phyloP scores from a whole-genome alignment of 1,140 invertebrate genomes.

The Heliothis subflexa region DNA sequence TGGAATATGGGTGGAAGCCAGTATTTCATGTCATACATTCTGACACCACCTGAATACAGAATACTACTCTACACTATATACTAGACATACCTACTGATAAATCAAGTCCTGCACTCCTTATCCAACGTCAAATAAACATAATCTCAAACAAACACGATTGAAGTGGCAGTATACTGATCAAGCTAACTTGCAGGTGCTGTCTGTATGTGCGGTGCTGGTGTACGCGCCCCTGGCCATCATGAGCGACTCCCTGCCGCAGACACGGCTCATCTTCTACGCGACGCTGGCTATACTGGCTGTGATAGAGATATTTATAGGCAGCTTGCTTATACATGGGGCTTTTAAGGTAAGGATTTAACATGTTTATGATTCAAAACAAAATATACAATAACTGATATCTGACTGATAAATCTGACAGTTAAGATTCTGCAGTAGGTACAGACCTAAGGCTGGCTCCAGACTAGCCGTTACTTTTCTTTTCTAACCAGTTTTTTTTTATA shows the following conservation, averaged over 20 bases:
- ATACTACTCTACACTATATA: no score
- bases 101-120: background rate
- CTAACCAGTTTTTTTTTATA: no score
- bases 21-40: no score
- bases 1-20: no score
- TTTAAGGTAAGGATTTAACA: constrained; percentile 59
- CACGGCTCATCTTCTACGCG: constrained; percentile 62
- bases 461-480: no score
- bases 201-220: constrained; percentile 53
- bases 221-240: constrained; percentile 60
- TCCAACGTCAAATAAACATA: background rate
- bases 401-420: no score
- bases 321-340: constrained; percentile 62
- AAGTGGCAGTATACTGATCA: background rate
- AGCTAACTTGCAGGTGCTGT: constrained; percentile 51
- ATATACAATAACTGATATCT: background rate
- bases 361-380: background rate
- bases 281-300: constrained; percentile 52
- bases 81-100: no score
- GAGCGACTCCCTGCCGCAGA: constrained; percentile 46
- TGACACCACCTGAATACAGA: no score
- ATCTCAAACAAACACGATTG: background rate
- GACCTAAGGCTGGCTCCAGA: no score
- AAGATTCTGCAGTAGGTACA: no score
- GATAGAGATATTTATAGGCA: constrained; percentile 53